Percentiles rank a stretch among this genome's conserved stretches.
Evolutionary conservation across 2,888 invertebrate species (phyloP).

Genomic region (Drosophila rubida): DNA sequence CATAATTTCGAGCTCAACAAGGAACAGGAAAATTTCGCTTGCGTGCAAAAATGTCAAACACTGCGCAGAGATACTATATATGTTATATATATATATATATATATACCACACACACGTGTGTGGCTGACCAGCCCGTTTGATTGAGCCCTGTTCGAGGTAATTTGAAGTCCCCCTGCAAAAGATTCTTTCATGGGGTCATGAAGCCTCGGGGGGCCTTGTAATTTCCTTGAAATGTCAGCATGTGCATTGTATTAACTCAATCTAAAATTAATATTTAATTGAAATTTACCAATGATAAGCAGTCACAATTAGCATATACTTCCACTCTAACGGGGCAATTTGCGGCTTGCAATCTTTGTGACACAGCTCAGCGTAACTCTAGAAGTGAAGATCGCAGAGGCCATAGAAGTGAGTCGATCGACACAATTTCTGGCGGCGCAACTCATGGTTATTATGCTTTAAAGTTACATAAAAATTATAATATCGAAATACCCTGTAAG

Average conservation of each 20-base stretch:
- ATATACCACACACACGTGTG: conserved; percentile 15
- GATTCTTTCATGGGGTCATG: background rate
- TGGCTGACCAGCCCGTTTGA: background rate
- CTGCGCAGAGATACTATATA: conserved; percentile 2
- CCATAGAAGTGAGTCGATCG: background rate
- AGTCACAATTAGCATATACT: background rate
- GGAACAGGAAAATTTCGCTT: conserved; percentile 6
- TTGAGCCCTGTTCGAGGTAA: background rate
- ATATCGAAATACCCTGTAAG: background rate
- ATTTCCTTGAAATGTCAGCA: background rate
- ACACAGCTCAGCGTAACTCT: background rate
- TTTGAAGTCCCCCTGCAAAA: background rate
- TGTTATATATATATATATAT: background rate
- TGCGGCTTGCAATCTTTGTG: background rate
- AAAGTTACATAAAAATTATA: background rate
- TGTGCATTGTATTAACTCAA: background rate
- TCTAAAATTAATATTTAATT: background rate
- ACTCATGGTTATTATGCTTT: background rate
- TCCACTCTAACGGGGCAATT: background rate
- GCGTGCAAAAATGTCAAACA: conserved; percentile 54
- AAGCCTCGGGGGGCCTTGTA: background rate
- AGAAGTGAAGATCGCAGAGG: background rate
- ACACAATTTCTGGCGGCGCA: background rate
- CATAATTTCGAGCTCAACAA: conserved; percentile 32
- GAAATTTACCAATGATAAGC: background rate